Conservation (phyloP, 2,797 vertebrate genomes). For the Epinephelus awoara region DNA sequence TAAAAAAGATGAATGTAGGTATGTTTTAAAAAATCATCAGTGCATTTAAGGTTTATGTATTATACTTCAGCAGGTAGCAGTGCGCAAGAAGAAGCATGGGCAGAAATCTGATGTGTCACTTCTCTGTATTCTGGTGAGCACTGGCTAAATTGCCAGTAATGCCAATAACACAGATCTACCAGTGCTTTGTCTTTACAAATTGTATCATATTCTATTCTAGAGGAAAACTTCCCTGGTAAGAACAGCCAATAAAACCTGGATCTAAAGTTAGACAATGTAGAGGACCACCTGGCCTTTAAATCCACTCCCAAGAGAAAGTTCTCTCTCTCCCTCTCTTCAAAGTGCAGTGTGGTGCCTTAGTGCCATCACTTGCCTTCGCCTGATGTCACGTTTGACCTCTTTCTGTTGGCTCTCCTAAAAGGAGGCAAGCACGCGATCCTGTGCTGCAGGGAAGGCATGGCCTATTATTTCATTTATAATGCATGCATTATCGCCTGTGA, state of each 20-base stretch:
- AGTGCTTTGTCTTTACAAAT: background rate
- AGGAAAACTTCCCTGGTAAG: conserved; percentile 14
- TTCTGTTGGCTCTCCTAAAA: conserved; percentile 79
- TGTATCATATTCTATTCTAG: background rate
- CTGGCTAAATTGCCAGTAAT: background rate
- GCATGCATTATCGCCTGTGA: conserved; percentile 60
- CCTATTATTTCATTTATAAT: conserved; percentile 74
- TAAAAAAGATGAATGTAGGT: background rate
- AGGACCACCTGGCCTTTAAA: conserved; percentile 75
- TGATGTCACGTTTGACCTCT: conserved; percentile 84
- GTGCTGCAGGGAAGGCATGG: conserved; percentile 48
- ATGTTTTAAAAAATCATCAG: background rate
- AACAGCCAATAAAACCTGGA: conserved; percentile 42
- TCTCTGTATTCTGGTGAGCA: background rate
- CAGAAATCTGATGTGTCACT: background rate
- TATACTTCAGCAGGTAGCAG: too few relatives aligned
- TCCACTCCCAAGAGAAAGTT: conserved; percentile 68
- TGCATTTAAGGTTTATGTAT: background rate
- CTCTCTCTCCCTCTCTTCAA: conserved; percentile 40
- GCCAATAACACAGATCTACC: background rate
- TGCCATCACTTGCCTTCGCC: conserved; percentile 73
- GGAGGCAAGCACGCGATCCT: conserved; percentile 78
- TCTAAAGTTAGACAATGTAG: conserved; percentile 57
- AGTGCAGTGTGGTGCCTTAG: conserved; percentile 68
- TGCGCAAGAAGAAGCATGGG: too few relatives aligned